Base-by-base conservation (phyloP, 1,140 invertebrate genomes). In the Heterodera carotae region DNA sequence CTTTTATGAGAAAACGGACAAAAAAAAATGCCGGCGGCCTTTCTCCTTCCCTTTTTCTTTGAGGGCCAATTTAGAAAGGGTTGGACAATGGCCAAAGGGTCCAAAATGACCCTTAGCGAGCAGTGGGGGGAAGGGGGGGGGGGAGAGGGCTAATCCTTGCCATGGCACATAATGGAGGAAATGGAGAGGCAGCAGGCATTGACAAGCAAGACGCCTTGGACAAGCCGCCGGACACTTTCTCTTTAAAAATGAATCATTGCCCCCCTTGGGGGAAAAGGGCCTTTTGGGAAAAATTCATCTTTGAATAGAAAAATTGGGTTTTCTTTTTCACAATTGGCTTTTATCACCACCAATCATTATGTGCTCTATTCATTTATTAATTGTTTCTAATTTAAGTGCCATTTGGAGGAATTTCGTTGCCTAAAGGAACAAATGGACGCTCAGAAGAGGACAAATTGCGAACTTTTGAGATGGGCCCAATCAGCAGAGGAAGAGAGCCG, bases 401-500 rank as follows among this genome's bases (percentile, higher is more conserved):
- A 77, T 68, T 43, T 78, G 25, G 48, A 75, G 15, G 77, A 78
- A 64, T 79, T 78, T 43, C 75, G 36, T 31, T 33, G 56, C 25
- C 62, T 78, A 48, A 64, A 69, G 34, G 77, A 78, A 25, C 66
- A 78, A 75, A 43, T 60, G 48, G 69, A 70, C 18, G 22, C 31
- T 25, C 62, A 60, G 64, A 34, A 34, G 3, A 67, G 60, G 36
- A 53, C 64, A n/a, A 78, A 78, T 69, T n/a, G 59, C 34, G 89
- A 90, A 82, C 88, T 98, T 70, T 90, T 95, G 48, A 94, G 97
- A 88, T 90, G 98, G 60, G 97, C 95, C 86, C 97, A 95, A 88
- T 98, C 97, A 89, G 90, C 97, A 43, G 95, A 98, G 88, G 95
- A 97, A 88, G 95, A 98, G 87, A 90, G 95, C 25, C 94, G 96